These are phyloP conservation scores for Cyanistes caeruleus DNA, from an alignment of 2,113 vertebrate species.

Conservation along the genomic window DNA sequence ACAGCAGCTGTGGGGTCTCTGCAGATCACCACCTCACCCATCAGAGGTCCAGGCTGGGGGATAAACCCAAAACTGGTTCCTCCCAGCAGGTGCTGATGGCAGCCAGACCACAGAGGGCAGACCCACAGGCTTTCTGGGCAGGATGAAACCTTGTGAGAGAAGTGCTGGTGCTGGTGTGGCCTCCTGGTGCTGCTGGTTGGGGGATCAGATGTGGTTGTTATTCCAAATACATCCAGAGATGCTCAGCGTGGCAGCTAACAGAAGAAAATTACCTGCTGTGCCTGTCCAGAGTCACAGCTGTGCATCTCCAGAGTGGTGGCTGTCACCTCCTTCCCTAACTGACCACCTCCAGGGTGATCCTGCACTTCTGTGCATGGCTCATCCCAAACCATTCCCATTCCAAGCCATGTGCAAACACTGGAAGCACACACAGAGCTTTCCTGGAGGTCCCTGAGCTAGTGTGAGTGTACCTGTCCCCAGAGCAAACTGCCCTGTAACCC, in stretches of 20 bases:
- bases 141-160: neutral
- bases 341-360: neutral
- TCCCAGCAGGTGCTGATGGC: neutral
- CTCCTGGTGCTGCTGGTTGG: neutral
- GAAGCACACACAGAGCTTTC: neutral
- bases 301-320: neutral
- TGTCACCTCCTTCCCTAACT: neutral
- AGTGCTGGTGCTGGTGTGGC: neutral
- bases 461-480: neutral
- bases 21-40: neutral
- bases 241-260: neutral
- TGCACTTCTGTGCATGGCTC: neutral
- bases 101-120: accelerated
- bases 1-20: neutral
- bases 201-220: accelerated
- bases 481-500: neutral
- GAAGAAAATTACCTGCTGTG: neutral
- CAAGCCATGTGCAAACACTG: neutral
- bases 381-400: neutral
- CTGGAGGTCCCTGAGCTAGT: neutral
- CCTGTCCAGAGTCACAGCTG: accelerated
- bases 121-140: neutral
- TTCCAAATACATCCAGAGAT: neutral
- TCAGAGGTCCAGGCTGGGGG: neutral
- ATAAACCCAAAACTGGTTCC: neutral